Conservation (phyloP, 2,888 invertebrate genomes). For the Noctuana brunneofusca region DNA sequence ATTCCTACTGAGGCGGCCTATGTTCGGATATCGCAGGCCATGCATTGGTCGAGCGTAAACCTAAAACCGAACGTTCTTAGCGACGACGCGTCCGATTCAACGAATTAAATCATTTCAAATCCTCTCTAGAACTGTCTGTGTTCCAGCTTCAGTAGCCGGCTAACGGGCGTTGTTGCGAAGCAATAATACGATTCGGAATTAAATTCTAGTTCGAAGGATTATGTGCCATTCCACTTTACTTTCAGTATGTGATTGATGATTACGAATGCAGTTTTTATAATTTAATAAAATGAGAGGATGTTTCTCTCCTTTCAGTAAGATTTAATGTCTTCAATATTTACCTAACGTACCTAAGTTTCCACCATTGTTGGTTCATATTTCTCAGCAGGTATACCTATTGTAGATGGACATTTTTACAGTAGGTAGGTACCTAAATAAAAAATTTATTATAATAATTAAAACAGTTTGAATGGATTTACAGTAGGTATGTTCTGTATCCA, state of each 20-base stretch:
- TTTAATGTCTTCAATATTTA: too few relatives aligned
- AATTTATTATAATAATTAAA: too few relatives aligned
- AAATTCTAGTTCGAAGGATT: neutral
- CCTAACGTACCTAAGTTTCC: too few relatives aligned
- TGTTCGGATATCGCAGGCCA: constrained; percentile 38
- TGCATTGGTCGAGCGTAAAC: constrained; percentile 28
- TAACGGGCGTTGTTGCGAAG: constrained; percentile 11
- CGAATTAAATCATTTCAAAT: constrained; percentile 33
- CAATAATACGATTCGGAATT: constrained; percentile 17
- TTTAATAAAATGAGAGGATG: too few relatives aligned
- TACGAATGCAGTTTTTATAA: too few relatives aligned
- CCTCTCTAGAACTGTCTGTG: constrained; percentile 22
- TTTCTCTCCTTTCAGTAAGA: too few relatives aligned
- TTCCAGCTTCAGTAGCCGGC: constrained; percentile 7
- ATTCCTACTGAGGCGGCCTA: constrained; percentile 51
- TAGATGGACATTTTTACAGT: too few relatives aligned
- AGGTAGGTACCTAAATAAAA: too few relatives aligned
- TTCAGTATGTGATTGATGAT: constrained; percentile 3
- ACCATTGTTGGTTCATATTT: too few relatives aligned
- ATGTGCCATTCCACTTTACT: neutral
- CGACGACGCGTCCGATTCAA: constrained; percentile 24
- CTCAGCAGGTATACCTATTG: too few relatives aligned
- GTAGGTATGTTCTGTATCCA: too few relatives aligned
- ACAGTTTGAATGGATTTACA: too few relatives aligned
- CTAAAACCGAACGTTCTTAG: constrained; percentile 32